phyloP scores from a whole-genome alignment of 2,797 vertebrate species.

The Gephyroberyx darwinii region DNA sequence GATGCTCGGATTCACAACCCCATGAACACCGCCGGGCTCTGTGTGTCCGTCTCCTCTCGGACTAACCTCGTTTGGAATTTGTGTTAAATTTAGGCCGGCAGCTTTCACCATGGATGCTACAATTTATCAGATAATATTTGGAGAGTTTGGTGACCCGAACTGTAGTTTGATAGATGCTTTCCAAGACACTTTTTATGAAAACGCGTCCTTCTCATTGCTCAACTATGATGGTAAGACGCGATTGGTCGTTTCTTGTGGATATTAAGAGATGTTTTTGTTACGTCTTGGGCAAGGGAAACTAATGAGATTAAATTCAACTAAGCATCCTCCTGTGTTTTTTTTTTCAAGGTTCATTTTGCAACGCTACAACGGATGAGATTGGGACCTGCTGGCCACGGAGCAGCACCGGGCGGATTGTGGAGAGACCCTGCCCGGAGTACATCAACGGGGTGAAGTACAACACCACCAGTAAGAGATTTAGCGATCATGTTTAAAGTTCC shows the following conservation, averaged over 20 bases:
- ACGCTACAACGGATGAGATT: conserved; percentile 94
- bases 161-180: conserved; percentile 89
- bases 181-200: conserved; percentile 86
- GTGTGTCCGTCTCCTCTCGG: conserved; percentile 31
- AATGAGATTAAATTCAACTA: not conserved
- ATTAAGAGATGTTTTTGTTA: conserved; percentile 1
- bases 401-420: conserved; percentile 87
- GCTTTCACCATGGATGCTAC: conserved; percentile 80
- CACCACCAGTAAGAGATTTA: conserved; percentile 89
- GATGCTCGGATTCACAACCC: conserved; percentile 54
- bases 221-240: conserved; percentile 86
- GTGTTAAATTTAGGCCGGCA: conserved; percentile 1
- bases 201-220: conserved; percentile 81
- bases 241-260: conserved; percentile 5
- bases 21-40: conserved; percentile 47
- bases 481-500: conserved; percentile 28
- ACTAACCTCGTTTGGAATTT: conserved; percentile 28
- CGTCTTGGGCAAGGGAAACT: not conserved
- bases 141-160: conserved; percentile 90
- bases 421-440: conserved; percentile 94
- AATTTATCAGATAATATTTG: conserved; percentile 84
- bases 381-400: conserved; percentile 98
- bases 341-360: conserved; percentile 87
- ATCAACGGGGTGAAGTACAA: conserved; percentile 99
- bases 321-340: not conserved